Evolutionary conservation across 2,888 invertebrate genomes (phyloP).

Genomic region (Hyppa rectilinea): DNA sequence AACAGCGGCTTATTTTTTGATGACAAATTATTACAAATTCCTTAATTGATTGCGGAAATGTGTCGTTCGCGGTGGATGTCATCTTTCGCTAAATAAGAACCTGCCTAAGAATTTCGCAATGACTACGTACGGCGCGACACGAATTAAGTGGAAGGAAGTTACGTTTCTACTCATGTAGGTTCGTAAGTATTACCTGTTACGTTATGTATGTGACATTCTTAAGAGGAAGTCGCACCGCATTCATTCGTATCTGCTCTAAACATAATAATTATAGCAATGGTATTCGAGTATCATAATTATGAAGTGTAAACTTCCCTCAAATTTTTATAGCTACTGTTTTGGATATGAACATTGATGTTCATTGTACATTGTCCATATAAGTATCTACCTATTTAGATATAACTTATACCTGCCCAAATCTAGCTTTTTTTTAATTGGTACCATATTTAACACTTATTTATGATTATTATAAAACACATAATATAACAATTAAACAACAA

Average conservation of each 20-base stretch:
- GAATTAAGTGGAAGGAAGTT: conserved; percentile 52
- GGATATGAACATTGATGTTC: not conserved
- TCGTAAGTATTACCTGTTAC: conserved; percentile 27
- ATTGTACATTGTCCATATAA: not conserved
- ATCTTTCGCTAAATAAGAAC: conserved; percentile 33
- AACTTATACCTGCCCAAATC: not conserved
- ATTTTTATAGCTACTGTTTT: not conserved
- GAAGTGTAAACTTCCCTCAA: not conserved
- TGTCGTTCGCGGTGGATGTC: conserved; percentile 43
- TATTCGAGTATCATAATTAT: not conserved
- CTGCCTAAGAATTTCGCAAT: conserved; percentile 41
- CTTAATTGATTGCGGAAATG: conserved; percentile 44
- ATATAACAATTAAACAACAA: conserved; percentile 36
- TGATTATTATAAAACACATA: conserved; percentile 11
- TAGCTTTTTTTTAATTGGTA: not conserved
- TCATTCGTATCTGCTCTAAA: conserved; percentile 10
- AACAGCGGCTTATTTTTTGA: not conserved
- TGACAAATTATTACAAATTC: conserved; percentile 26
- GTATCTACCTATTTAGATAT: too few relatives aligned
- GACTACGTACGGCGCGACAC: conserved; percentile 17
- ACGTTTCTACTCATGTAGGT: conserved; percentile 22
- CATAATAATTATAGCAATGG: conserved; percentile 6
- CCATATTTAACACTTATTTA: not conserved
- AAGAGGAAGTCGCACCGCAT: conserved; percentile 8
- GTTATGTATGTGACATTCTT: conserved; percentile 25